Evolutionary conservation across 2,888 invertebrate genomes (phyloP), one percentile per base, ranked within the genome.

Genomic region (Prosapia bicincta): DNA sequence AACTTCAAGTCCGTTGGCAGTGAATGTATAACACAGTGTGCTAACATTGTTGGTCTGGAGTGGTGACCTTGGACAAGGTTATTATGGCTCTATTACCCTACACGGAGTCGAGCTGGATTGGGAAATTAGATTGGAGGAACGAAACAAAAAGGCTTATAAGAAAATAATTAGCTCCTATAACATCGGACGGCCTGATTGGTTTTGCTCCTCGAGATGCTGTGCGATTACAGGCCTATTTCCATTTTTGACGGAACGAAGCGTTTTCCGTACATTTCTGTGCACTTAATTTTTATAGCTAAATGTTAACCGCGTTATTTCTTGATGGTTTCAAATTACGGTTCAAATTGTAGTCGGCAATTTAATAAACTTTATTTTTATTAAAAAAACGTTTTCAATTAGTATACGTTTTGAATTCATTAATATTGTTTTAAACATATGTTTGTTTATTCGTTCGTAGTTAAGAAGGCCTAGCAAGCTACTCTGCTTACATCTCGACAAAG

Each of bases 111-210:
- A 30, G 30, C 30, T 9, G 38, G 54, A 54, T n/a, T 54, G 20
- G 54, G 54, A 54, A 54, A 54, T 54, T 54, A 20, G 54, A 54
- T 54, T 54, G 54, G 54, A 20, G 3, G 54, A 9, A 54, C 20
- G 20, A 54, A 54, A 54, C n/a, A 54, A 54, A 54, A 54, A 20
- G 54, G 54, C 2, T 54, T 54, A 20, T 54, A 54, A 54, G 54
- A 54, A 54, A 54, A 54, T 54, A 54, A 54, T 54, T 54, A 54
- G 54, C 54, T 54, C 54, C 54, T 54, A 54, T 54, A 54, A 54
- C 7, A 54, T 54, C 54, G 20, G 54, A 54, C 54, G 20, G 54
- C 54, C 54, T 54, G 54, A 54, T 54, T 54, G 54, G 54, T 54
- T 54, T 54, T 54, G 54, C 54, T 54, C 20, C 54, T 20, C 3